Conservation (phyloP, 2,888 invertebrate genomes). For the Eristalis tenax region DNA sequence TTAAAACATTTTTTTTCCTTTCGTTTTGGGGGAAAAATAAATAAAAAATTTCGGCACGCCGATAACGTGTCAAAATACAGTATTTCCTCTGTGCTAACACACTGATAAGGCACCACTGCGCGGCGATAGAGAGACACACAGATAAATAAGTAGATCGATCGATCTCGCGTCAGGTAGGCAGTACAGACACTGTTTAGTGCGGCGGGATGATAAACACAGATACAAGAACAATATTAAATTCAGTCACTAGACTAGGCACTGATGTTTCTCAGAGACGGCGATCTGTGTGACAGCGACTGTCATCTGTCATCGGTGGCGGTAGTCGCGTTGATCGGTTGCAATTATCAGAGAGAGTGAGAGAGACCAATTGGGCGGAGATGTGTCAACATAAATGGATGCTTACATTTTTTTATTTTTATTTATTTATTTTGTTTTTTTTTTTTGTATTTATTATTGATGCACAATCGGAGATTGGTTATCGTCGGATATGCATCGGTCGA, state of each 20-base stretch:
- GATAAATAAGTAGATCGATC: constrained; percentile 62
- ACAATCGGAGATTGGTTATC: constrained; percentile 38
- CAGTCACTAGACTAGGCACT: constrained; percentile 16
- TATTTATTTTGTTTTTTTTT: neutral
- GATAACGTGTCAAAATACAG: constrained; percentile 37
- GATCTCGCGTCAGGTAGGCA: constrained; percentile 58
- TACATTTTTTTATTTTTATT: constrained; percentile 47
- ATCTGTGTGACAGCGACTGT: constrained; percentile 1
- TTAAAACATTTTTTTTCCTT: neutral
- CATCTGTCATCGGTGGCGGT: neutral
- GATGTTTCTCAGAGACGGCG: neutral
- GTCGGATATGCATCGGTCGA: constrained; percentile 49
- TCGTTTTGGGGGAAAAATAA: neutral
- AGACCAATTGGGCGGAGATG: constrained; percentile 43
- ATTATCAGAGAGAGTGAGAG: neutral
- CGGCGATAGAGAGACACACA: constrained; percentile 37
- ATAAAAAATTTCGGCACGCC: constrained; percentile 39
- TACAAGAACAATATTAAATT: neutral
- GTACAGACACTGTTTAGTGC: constrained; percentile 26
- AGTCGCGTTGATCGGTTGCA: neutral
- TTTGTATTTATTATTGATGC: constrained; percentile 13
- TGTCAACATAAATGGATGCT: constrained; percentile 38
- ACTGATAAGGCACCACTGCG: constrained; percentile 51
- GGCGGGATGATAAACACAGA: constrained; percentile 51
- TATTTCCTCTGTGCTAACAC: constrained; percentile 50